Evolutionary conservation across 2,797 vertebrate genomes (phyloP).

Genomic region (Rhinella marina): DNA sequence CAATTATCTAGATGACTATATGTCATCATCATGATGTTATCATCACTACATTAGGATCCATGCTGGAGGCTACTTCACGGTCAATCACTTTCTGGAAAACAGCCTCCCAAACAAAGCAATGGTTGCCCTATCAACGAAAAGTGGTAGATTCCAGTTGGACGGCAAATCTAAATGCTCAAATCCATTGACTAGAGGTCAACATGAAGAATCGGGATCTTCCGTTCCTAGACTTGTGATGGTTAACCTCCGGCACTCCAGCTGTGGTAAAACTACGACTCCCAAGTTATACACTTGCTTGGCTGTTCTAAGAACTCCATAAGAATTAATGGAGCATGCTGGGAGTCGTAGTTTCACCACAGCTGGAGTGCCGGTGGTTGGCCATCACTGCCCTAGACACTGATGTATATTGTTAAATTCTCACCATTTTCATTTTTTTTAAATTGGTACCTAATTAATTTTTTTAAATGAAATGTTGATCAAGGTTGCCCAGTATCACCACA

Average conservation of each 20-base stretch:
- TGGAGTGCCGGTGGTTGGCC: no score
- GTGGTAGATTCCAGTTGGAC: no score
- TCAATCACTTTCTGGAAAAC: background rate
- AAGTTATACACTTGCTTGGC: no score
- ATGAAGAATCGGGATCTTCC: background rate
- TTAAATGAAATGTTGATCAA: background rate
- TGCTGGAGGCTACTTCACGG: background rate
- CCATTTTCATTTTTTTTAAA: background rate
- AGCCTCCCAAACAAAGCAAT: background rate
- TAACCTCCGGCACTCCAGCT: no score
- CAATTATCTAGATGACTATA: background rate
- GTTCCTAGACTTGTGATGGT: no score
- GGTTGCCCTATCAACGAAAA: no score
- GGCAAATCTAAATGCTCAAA: no score
- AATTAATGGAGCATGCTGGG: no score
- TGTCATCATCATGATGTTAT: background rate
- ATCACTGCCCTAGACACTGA: background rate
- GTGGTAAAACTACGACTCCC: no score
- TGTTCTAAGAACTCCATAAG: no score
- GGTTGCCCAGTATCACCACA: background rate
- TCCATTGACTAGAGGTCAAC: no score
- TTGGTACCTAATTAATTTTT: background rate
- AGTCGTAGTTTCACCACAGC: no score
- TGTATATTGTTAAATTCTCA: background rate
- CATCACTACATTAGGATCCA: background rate